Evolutionary conservation across 2,113 vertebrate species (phyloP).

Genomic region (Sander lucioperca): DNA sequence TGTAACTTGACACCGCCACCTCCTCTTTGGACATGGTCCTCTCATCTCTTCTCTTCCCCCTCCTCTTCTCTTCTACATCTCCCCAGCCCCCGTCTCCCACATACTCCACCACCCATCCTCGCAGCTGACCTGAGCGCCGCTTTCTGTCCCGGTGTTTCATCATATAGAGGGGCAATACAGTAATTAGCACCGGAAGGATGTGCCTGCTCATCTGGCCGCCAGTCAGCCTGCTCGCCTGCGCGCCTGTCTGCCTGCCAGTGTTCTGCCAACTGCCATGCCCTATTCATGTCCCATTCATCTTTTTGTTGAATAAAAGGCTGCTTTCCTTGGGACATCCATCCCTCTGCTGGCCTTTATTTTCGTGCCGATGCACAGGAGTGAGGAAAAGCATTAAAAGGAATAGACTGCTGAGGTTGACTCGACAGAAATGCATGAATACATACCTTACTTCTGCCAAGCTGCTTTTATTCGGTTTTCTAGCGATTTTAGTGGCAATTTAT

Average conservation of each 20-base stretch:
- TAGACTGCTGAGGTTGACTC: constrained; percentile 68
- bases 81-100: not conserved
- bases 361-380: constrained; percentile 47
- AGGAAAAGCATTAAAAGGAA: constrained; percentile 73
- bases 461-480: constrained; percentile 59
- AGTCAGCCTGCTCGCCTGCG: constrained; percentile 57
- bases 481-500: constrained; percentile 49
- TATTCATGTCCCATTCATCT: constrained; percentile 79
- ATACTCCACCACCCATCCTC: constrained; percentile 13
- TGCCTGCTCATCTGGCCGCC: constrained; percentile 68
- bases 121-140: constrained; percentile 46
- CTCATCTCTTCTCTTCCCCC: constrained; percentile 14
- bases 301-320: constrained; percentile 64
- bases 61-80: constrained; percentile 1
- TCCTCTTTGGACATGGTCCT: constrained; percentile 47
- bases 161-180: constrained; percentile 65
- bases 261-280: constrained; percentile 73
- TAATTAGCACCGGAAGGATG: constrained; percentile 78
- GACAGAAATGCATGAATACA: constrained; percentile 62
- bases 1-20: constrained; percentile 58
- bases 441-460: constrained; percentile 61
- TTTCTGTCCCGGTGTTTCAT: constrained; percentile 73
- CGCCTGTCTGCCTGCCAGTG: constrained; percentile 56
- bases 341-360: constrained; percentile 62
- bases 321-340: constrained; percentile 73